Evolutionary conservation across 92 coral and sea anemone species (phyloP), one percentile per base, ranked within the genome.

Genomic region (Porites rus): DNA sequence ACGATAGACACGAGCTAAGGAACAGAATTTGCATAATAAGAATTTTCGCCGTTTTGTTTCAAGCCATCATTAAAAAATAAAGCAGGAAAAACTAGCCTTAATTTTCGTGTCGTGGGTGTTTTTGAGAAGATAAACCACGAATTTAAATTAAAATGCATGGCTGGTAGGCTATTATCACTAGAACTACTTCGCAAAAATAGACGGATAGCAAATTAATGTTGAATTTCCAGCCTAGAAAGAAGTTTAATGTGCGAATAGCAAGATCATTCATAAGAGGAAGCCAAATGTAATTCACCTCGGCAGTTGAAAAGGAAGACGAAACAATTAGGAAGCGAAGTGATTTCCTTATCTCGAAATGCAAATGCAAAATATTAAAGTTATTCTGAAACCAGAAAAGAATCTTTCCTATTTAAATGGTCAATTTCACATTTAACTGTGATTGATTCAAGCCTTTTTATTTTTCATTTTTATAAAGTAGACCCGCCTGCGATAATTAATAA

Each of bases 271-370:
- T 9, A 11, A 21, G 22, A 25, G 77, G 31, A 76, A 58, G 31
- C 24, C 60, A 24, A 10, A 62, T n/a, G 46, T 38, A 38, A 38
- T 38, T 38, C 46, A 38, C 4, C 16, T 8, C 10, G 43, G 46
- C 46, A 38, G 46, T 38, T 38, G 46, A 4, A 38, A 38, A 38
- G 46, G 46, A 38, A 38, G 46, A 38, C 46, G 46, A 38, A 38
- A 38, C 46, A 50, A 21, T 78, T 8, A 38, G 25, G 16, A 6
- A 61, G 54, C 21, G 24, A 65, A 19, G 21, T 50, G 58, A 14
- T 78, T 78, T 78, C 65, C 83, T 58, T 59, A 64, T 64, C 38
- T 78, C 43, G 13, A 64, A 63, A 51, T 80, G 28, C 65, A 10
- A 52, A 43, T 78, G n/a, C 54, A 78, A 5, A 28, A 43, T 77